phyloP scores from a whole-genome alignment of 2,113 vertebrate genomes.

The Thalassarche chlororhynchos region DNA sequence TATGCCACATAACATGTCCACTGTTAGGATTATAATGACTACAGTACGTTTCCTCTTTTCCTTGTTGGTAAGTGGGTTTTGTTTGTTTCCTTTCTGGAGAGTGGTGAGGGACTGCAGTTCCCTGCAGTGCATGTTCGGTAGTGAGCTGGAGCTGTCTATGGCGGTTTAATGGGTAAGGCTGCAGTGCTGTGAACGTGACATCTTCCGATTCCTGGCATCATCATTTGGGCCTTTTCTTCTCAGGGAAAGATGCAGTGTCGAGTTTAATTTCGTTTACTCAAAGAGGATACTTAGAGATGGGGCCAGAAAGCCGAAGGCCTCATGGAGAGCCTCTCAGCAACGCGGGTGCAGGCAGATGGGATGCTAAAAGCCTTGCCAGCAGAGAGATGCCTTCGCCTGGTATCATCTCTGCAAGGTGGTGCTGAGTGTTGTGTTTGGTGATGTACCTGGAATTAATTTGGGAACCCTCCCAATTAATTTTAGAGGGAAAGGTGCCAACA shows the following conservation, averaged over 20 bases:
- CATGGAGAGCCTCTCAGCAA: neutral
- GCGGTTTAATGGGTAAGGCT: neutral
- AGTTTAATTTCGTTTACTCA: neutral
- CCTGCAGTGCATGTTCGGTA: neutral
- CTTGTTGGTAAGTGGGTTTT: neutral
- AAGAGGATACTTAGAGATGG: neutral
- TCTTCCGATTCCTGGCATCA: neutral
- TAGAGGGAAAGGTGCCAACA: neutral
- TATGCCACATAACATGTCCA: neutral
- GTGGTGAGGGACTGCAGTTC: neutral
- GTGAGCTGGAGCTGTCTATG: neutral
- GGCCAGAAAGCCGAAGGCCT: neutral
- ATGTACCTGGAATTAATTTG: neutral
- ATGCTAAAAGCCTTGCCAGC: neutral
- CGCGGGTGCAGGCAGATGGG: neutral
- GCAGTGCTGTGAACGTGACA: neutral
- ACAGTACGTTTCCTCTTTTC: neutral
- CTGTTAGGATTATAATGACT: neutral
- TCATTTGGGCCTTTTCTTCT: neutral
- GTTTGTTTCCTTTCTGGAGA: neutral
- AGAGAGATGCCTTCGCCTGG: neutral
- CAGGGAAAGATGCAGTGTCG: neutral
- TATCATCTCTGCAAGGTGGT: neutral
- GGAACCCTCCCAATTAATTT: neutral
- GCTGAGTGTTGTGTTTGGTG: neutral